phyloP scores from a whole-genome alignment of 1,140 invertebrate genomes.

The Heliconius melpomene region DNA sequence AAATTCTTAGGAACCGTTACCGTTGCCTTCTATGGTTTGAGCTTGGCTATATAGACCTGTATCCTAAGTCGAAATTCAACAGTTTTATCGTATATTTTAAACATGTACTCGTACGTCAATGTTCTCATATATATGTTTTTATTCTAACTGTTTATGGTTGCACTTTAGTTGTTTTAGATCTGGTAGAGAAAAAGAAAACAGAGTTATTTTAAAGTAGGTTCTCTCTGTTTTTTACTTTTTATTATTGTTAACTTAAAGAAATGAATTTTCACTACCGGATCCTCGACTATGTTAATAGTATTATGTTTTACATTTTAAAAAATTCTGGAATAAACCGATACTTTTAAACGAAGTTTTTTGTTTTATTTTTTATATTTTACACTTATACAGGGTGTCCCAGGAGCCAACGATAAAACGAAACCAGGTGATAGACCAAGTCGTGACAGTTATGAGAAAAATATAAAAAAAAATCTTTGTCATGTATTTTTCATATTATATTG shows the following conservation, averaged over 20 bases:
- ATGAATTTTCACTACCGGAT: neutral
- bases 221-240: neutral
- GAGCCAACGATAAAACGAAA: too few species aligned
- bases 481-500: too few species aligned
- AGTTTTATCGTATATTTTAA: neutral
- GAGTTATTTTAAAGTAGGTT: neutral
- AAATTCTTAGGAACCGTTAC: neutral
- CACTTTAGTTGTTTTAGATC: neutral
- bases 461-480: too few species aligned
- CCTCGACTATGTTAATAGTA: neutral
- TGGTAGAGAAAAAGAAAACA: neutral
- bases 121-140: neutral
- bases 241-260: neutral
- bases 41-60: neutral
- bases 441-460: too few species aligned
- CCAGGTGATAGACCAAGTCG: too few species aligned
- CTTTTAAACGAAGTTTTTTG: neutral
- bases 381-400: too few species aligned
- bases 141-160: slow-evolving; percentile 3
- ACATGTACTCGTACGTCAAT: neutral
- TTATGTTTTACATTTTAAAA: slow-evolving; percentile 8
- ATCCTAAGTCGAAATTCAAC: neutral
- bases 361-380: neutral
- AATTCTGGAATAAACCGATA: neutral
- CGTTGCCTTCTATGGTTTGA: neutral